Base-by-base conservation (phyloP, 1,140 invertebrate species). In the Trichonephila inaurata region DNA sequence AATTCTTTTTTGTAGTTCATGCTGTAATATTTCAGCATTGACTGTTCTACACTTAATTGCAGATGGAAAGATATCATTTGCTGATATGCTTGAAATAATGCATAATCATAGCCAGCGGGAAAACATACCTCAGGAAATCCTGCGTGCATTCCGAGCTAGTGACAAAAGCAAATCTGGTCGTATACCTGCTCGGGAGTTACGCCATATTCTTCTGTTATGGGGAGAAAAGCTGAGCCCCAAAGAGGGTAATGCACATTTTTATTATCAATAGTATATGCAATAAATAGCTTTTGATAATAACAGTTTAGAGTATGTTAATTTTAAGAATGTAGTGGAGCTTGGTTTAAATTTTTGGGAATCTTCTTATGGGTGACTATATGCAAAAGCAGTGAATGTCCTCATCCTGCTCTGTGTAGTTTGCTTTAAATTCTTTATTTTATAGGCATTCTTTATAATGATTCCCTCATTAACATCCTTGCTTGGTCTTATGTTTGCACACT, bases 61-160 rank as follows among this genome's bases (percentile, higher is more conserved):
- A 97, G 98, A 97, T 95, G 98, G 98, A 6, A 98, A 98, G 96
- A 98, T 99, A 97, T 97, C 98, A 4, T 99, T 99, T 96, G 98
- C 98, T 1, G 98, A 99, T 95, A 99, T 99, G 95, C 96, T 99
- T 14, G 98, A 99, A 95, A 97, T 99, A 2, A 98, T 99, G 98
- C 98, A 99, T 96, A 97, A 97, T 94, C 98, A 99, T 95, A 98
- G 95, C 95, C 97, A 96, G 95, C 97, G 97, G 5, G 98, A 99
- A 96, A 98, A 98, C 95, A 96, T 98, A 62, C 98, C 98, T 0
- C 97, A 97, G 95, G 98, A 99, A 97, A 97, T 98, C 93, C 97
- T 99, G 28, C 97, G 98, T 94, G 98, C 98, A 1, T 99, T 99
- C 96, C 97, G 97, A 96, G 98, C 98, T 19, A 97, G 97, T 16